These are phyloP conservation scores for Coremacera marginata DNA, from an alignment of 2,888 invertebrate genomes.

Conservation along the genomic window DNA sequence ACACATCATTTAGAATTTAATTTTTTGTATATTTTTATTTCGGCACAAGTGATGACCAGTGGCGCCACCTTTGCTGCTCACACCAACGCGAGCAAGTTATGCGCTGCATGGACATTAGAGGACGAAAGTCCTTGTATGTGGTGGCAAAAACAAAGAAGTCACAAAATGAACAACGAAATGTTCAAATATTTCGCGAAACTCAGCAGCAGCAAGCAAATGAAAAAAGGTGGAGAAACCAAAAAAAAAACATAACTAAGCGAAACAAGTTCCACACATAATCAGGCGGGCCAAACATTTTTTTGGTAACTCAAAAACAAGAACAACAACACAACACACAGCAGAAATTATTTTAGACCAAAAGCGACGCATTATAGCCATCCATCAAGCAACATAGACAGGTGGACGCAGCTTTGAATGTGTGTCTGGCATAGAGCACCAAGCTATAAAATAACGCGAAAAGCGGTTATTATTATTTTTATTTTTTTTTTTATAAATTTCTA, in stretches of 20 bases:
- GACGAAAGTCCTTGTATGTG: neutral
- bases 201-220: neutral
- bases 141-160: constrained; percentile 34
- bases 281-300: neutral
- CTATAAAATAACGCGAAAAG: constrained; percentile 59
- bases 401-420: constrained; percentile 36
- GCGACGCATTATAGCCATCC: constrained; percentile 60
- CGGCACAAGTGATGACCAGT: constrained; percentile 44
- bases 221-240: neutral
- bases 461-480: neutral
- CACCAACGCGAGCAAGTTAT: constrained; percentile 40
- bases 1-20: constrained; percentile 49
- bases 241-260: constrained; percentile 28
- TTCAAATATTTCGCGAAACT: constrained; percentile 18
- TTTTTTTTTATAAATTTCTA: neutral
- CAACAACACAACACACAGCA: constrained; percentile 17
- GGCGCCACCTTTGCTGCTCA: constrained; percentile 46
- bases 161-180: constrained; percentile 29
- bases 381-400: constrained; percentile 62
- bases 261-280: constrained; percentile 32
- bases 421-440: neutral
- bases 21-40: constrained; percentile 32
- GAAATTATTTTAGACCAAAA: constrained; percentile 35
- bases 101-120: neutral
- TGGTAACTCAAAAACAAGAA: neutral